These are phyloP conservation scores for Minunthozetes semirufus DNA, from an alignment of 2,888 invertebrate genomes.

Conservation along the genomic window DNA sequence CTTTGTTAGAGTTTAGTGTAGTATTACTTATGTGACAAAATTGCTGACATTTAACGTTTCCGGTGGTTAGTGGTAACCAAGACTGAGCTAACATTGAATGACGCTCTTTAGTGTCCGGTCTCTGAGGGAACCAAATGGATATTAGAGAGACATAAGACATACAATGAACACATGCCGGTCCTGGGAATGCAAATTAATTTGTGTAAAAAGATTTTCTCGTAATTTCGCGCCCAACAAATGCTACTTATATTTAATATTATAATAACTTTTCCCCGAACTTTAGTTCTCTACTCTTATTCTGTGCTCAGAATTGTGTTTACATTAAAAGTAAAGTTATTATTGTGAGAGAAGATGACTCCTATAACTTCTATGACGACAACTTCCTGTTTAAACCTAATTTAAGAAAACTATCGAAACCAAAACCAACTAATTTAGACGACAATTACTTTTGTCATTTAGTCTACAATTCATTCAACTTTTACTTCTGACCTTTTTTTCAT, in stretches of 20 bases:
- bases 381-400: slow-evolving; percentile 13
- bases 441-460: no score
- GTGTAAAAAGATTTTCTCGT: slow-evolving; percentile 15
- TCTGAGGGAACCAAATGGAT: slow-evolving; percentile 21
- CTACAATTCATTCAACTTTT: no score
- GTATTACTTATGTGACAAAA: slow-evolving; percentile 11
- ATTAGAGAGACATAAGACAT: slow-evolving; percentile 13
- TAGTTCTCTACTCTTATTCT: no score
- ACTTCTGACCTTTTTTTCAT: no score
- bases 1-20: background rate
- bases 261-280: no score
- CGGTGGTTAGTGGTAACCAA: slow-evolving; percentile 25
- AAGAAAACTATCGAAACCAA: background rate
- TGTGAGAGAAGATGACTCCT: slow-evolving; percentile 19
- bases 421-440: no score
- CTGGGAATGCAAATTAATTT: slow-evolving; percentile 25
- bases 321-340: background rate
- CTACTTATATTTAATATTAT: slow-evolving; percentile 5
- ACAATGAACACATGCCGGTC: slow-evolving; percentile 20
- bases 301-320: slow-evolving; percentile 5
- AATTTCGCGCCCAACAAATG: slow-evolving; percentile 25
- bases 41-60: slow-evolving; percentile 28
- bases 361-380: background rate
- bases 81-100: slow-evolving; percentile 9
- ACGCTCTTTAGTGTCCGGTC: slow-evolving; percentile 27